Percentiles rank a stretch among this genome's conserved stretches.
phyloP scores from a whole-genome alignment of 1,140 invertebrate genomes.

The Cotesia vestalis region DNA sequence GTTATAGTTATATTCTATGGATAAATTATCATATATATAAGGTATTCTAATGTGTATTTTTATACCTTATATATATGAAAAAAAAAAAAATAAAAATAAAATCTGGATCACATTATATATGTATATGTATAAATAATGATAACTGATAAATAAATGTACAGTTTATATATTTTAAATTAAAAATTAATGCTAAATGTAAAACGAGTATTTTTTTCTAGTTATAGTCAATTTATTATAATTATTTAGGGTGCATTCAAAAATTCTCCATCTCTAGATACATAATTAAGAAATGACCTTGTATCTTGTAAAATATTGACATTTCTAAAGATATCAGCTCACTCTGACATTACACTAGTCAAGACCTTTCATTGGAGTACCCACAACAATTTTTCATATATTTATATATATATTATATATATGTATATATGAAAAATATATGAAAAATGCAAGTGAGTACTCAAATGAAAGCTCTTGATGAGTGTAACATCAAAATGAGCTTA shows the following conservation, averaged over 20 bases:
- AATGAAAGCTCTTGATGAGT: no score
- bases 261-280: no score
- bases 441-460: no score
- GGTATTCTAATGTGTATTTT: conserved; percentile 34
- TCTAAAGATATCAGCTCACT: no score
- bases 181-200: conserved; percentile 60
- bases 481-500: no score
- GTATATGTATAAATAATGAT: conserved; percentile 47
- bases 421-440: no score
- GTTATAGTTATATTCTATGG: neutral
- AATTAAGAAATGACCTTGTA: no score
- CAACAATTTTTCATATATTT: no score
- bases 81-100: conserved; percentile 48
- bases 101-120: conserved; percentile 1
- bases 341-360: no score
- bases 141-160: conserved; percentile 56
- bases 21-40: conserved; percentile 32
- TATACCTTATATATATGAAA: neutral
- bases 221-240: conserved; percentile 4
- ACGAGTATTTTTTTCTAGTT: neutral
- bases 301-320: no score
- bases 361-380: no score
- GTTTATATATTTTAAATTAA: conserved; percentile 69
- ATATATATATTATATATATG: no score
- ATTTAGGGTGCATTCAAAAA: neutral